Base-by-base conservation (phyloP, 1,140 invertebrate genomes). In the Rhynchophorus ferrugineus region DNA sequence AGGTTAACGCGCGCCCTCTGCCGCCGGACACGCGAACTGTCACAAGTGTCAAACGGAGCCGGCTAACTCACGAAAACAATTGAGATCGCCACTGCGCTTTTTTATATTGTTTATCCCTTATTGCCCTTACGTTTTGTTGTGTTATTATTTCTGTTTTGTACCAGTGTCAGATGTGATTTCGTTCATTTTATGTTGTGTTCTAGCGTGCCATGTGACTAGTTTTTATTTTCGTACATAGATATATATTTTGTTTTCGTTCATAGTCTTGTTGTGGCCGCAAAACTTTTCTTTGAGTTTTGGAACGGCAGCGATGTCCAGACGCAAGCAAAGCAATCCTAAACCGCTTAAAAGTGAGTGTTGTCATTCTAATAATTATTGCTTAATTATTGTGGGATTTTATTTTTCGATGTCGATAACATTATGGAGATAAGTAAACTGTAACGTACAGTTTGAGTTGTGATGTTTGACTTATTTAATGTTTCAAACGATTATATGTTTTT, bases 271-370 rank as follows among this genome's bases (percentile, higher is more conserved):
- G 20, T 29, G 9, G 9, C n/a, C 8, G 11, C 21, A 33, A 33
- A 33, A 21, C 17, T 41, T 33, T 42, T 34, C 29, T 11, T 5
- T 29, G n/a, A n/a, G n/a, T 21, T 36, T 18, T 45, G 48, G 52
- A 50, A 44, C 35, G 41, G 37, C 57, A 47, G 56, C 49, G 68
- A 78, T 78, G 77, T 78, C 77, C 60, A 75, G 77, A 65, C 71
- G 77, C 65, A 78, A 78, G 67, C 77, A 78, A 71, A 78, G 77
- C 71, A 78, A 78, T 63, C 77, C 77, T 33, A 78, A 78, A 64
- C 77, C 77, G 46, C 68, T 78, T 37, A 78, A 78, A 78, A 77
- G 77, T 78, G 66, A 73, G 77, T 67, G 57, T 56, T 56, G 47
- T 53, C 18, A 44, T 58, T 44, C 29, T 41, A 18, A n/a, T 39